A percentile compares a stretch with the other conserved stretches of the same genome.
phyloP scores from a whole-genome alignment of 2,113 vertebrate genomes.

The Calidris pugnax region DNA sequence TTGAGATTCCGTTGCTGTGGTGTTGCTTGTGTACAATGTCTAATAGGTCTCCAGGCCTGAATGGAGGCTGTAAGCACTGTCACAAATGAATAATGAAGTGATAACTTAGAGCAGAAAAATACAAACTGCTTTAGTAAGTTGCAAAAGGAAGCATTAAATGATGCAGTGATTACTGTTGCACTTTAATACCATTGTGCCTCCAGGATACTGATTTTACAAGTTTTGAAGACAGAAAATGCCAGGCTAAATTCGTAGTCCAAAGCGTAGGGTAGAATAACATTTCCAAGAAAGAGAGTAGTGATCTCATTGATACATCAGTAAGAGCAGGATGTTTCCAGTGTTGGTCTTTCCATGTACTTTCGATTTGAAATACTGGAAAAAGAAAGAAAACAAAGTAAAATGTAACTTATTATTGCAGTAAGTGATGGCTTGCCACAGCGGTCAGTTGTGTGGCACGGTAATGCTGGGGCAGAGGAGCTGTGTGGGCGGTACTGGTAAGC shows the following conservation, averaged over 20 bases:
- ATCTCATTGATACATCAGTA: neutral
- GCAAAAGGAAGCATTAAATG: neutral
- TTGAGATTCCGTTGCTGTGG: neutral
- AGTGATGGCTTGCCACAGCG: neutral
- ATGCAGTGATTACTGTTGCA: neutral
- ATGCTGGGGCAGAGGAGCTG: neutral
- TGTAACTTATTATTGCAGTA: conserved; percentile 21
- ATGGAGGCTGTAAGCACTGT: neutral
- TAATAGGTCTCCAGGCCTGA: neutral
- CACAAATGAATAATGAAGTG: neutral
- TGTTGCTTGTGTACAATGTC: neutral
- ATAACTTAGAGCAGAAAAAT: neutral
- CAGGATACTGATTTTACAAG: neutral
- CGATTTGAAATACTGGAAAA: neutral
- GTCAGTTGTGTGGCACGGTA: conserved; percentile 11
- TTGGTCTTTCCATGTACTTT: conserved; percentile 11
- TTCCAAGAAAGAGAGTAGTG: conserved; percentile 29
- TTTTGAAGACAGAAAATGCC: conserved; percentile 28
- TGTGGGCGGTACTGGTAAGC: conserved; percentile 1
- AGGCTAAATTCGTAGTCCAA: neutral
- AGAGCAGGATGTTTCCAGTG: conserved; percentile 20
- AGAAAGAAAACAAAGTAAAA: conserved; percentile 42
- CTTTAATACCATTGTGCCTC: neutral
- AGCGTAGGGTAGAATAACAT: neutral
- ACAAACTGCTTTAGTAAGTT: neutral